Evolutionary conservation across 23 tunicate species (phyloP).

Genomic region (Halocynthia roretzi): DNA sequence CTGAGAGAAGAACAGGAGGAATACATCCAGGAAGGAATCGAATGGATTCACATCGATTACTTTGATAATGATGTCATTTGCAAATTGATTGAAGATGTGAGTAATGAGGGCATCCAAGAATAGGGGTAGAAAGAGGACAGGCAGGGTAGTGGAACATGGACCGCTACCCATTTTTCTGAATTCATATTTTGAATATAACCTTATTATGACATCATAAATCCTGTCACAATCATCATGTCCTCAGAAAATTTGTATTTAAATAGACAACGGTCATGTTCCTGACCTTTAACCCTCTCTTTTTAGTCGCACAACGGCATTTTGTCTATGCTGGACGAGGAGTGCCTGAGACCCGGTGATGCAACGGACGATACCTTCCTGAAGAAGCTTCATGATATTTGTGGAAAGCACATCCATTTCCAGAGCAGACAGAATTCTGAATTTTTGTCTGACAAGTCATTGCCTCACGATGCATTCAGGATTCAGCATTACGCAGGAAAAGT

Average conservation of each 20-base stretch:
- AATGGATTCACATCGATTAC: slow-evolving; percentile 89
- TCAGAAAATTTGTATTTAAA: background rate
- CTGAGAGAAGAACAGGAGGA: slow-evolving; percentile 85
- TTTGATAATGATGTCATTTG: slow-evolving; percentile 88
- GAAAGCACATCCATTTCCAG: slow-evolving; percentile 71
- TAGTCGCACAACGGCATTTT: slow-evolving; percentile 77
- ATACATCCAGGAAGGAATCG: slow-evolving; percentile 82
- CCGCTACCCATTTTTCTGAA: background rate
- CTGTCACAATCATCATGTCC: background rate
- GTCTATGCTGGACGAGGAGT: slow-evolving; percentile 84
- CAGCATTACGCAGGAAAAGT: slow-evolving; percentile 98
- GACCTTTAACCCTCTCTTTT: background rate
- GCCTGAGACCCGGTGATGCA: slow-evolving; percentile 90
- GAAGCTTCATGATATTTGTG: slow-evolving; percentile 63
- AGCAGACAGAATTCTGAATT: slow-evolving; percentile 56
- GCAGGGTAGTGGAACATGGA: background rate
- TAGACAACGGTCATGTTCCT: background rate
- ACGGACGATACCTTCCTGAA: slow-evolving; percentile 60
- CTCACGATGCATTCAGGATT: slow-evolving; percentile 84
- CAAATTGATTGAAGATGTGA: slow-evolving; percentile 77
- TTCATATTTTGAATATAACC: background rate
- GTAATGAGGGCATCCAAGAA: background rate
- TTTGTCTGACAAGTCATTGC: slow-evolving; percentile 66
- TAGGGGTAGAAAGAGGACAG: background rate
- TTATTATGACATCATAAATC: background rate